Evolutionary conservation across 2,888 invertebrate species (phyloP).

Genomic region (Xanthorhoe designata): DNA sequence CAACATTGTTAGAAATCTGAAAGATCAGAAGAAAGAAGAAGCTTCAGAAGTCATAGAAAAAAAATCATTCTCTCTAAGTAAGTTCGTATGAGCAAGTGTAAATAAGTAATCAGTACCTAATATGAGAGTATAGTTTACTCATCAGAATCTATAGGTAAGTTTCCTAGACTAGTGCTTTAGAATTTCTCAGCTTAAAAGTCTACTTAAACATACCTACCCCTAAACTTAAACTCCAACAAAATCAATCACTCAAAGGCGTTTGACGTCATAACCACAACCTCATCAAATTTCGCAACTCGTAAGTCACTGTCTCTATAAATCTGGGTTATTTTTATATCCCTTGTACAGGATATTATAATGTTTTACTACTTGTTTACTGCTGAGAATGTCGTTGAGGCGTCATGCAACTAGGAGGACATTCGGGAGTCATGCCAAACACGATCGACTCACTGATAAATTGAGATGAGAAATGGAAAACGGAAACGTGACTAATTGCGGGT

Average conservation of each 20-base stretch:
- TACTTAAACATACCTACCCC: neutral
- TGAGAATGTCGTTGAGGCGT: slow-evolving; percentile 23
- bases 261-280: slow-evolving; percentile 19
- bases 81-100: no score
- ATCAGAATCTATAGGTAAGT: neutral
- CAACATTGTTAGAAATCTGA: no score
- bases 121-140: neutral
- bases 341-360: slow-evolving; percentile 31
- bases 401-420: slow-evolving; percentile 10
- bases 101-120: no score
- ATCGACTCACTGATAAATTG: slow-evolving; percentile 18
- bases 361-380: slow-evolving; percentile 32
- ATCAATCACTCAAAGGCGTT: neutral
- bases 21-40: no score
- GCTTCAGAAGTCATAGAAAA: no score
- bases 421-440: slow-evolving; percentile 29
- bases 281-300: slow-evolving; percentile 13
- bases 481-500: slow-evolving; percentile 27
- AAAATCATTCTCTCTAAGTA: no score
- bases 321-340: slow-evolving; percentile 17
- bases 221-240: neutral
- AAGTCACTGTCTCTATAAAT: slow-evolving; percentile 24
- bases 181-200: slow-evolving; percentile 1
- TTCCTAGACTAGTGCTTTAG: neutral
- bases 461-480: slow-evolving; percentile 9